Evolutionary conservation across 2,888 invertebrate genomes (phyloP), one percentile per base, ranked within the genome.

Genomic region (Camponotus fellah): DNA sequence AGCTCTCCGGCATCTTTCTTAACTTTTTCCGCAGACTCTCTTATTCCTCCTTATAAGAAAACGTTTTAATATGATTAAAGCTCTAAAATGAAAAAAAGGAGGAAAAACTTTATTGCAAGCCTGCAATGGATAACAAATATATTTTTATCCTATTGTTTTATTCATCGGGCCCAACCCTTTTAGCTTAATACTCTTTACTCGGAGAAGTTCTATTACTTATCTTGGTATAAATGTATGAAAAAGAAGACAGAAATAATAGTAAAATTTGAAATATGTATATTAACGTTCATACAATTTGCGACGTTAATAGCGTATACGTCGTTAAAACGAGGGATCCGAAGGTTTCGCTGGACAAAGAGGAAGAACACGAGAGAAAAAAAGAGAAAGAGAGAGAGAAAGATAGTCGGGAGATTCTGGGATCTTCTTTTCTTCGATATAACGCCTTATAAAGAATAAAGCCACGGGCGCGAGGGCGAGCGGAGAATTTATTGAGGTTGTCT

Each of bases 401-500:
- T 79, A 83, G 46, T 82, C 80, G 68, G 37, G 32, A n/a, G 49
- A 58, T 40, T n/a, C 58, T 40, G 49, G 84, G 91, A 91, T 90
- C 88, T 60, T 72, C 60, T 72, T 37, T 8, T 49, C 72, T 86
- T 87, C 90, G 90, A 88, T 91, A 84, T 90, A 90, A 90, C 87
- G 91, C 91, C 91, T 92, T 92, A 90, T 90, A 92, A 93, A 91
- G 93, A 92, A 92, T 92, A 90, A 90, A 88, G 84, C 87, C 88
- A 66, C 49, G 65, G 68, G 85, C 72, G 72, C 79, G 84, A 84
- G 81, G 85, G 79, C 69, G 83, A 84, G 85, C 75, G 85, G 75
- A 79, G 91, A 92, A 93, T 93, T 93, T 93, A 93, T 93, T 90
- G 92, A 87, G 91, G 92, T 92, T 93, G 93, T 93, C 93, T 91